Evolutionary conservation across 2,113 vertebrate species (phyloP).

Genomic region (Accipiter cooperii): DNA sequence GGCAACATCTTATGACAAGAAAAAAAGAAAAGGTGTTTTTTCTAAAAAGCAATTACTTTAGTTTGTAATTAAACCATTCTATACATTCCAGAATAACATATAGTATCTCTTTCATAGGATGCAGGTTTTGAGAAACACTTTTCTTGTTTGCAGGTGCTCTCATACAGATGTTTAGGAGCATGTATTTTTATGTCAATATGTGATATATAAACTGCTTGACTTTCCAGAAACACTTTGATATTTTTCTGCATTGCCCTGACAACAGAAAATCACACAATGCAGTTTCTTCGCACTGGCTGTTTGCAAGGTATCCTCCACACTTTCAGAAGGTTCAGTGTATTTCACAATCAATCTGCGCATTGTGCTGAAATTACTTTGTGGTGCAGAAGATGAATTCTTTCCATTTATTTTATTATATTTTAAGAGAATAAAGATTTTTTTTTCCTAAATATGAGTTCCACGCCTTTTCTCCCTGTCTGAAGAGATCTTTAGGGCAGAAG

Average conservation of each 20-base stretch:
- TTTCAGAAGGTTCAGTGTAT: background rate
- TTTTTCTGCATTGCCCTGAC: background rate
- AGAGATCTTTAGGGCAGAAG: background rate
- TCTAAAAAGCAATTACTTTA: background rate
- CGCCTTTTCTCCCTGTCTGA: background rate
- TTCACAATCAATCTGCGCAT: background rate
- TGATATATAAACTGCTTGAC: background rate
- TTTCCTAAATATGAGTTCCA: background rate
- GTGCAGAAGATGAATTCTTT: background rate
- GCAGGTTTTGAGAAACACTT: background rate
- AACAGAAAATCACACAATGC: background rate
- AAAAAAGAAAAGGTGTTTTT: background rate
- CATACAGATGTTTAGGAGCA: background rate
- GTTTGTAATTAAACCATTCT: background rate
- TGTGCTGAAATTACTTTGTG: background rate
- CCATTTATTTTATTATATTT: background rate
- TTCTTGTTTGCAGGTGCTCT: background rate
- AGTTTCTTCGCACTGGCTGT: background rate
- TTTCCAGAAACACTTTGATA: background rate
- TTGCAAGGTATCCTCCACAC: background rate
- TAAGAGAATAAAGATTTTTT: background rate
- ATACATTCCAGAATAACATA: background rate
- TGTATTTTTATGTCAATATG: background rate
- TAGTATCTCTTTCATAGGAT: background rate
- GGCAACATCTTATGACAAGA: background rate